Evolutionary conservation across 2,113 vertebrate genomes (phyloP).

Genomic region (Corvus hawaiiensis): DNA sequence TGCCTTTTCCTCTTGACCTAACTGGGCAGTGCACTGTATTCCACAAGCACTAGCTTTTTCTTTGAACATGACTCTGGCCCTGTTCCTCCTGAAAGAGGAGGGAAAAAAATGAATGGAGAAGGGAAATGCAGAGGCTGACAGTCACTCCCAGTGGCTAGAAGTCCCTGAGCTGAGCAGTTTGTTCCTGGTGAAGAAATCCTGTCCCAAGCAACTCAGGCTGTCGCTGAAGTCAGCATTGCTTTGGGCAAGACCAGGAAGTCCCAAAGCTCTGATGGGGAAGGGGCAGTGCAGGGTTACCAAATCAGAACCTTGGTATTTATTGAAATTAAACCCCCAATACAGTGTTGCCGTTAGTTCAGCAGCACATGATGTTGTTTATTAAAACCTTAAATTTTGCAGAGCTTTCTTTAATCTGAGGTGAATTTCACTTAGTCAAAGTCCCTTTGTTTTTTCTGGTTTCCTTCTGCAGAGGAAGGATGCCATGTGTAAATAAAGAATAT

Average conservation of each 20-base stretch:
- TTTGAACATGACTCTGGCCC: background rate
- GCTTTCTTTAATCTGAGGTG: background rate
- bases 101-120: background rate
- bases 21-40: rapidly evolving
- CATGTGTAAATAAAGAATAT: constrained; percentile 1
- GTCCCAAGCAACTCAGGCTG: background rate
- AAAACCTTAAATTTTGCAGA: background rate
- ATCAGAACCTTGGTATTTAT: background rate
- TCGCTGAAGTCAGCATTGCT: background rate
- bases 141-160: background rate
- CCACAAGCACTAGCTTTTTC: background rate
- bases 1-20: background rate
- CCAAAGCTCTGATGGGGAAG: background rate
- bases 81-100: background rate
- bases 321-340: rapidly evolving
- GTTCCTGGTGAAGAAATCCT: background rate
- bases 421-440: background rate
- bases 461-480: background rate
- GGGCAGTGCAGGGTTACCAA: too few relatives aligned
- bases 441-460: background rate
- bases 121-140: background rate
- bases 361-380: background rate
- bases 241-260: background rate
- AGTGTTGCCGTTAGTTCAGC: background rate
- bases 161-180: background rate